Base-by-base conservation (phyloP, 1,140 invertebrate species). In the Pinna nobilis region DNA sequence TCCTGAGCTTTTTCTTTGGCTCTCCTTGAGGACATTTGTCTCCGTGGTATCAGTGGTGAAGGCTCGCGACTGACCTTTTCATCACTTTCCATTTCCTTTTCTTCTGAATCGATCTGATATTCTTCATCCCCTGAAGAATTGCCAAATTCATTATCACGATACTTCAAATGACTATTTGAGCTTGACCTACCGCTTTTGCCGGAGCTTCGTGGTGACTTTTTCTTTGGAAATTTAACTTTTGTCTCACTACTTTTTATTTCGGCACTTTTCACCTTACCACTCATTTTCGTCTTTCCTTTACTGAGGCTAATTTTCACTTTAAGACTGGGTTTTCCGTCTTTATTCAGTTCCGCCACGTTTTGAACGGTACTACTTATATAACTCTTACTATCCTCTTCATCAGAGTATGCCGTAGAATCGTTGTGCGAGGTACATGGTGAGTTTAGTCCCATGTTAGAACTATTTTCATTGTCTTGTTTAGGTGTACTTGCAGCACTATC, bases 1-100 rank as follows among this genome's bases (percentile, higher is more conserved):
- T 66, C 25, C 28, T 57, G 51, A 25, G 72, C 75, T 50, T 71
- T 77, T 9, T 83, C 83, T 70, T 86, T 86, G 33, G 82, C 82
- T 65, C 72, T 83, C 28, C 85, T 61, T 3, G 80, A 76, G 33
- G 84, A 79, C n/a, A 76, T 50, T 50, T 79, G 76, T 50, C 85
- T 65, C 7, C 57, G 55, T 33, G 81, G 79, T 39, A 53, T 28
- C 1, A 49, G 41, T 44, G 66, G 66, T 20, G 72, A 64, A n/a
- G 65, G 72, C n/a, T n/a, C n/a, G n/a, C n/a, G n/a, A n/a, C n/a
- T n/a, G 37, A 59, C 35, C 51, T 39, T 70, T 33, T 70, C 66
- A 6, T 9, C 13, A 30, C 49, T 28, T 39, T 33, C n/a, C 13
- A 2, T 35, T 39, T 60, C 41, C 32, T 59, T 28, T 65, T 60